Base-by-base conservation (phyloP, 2,113 vertebrate species). In the Phylloscopus whistleri region DNA sequence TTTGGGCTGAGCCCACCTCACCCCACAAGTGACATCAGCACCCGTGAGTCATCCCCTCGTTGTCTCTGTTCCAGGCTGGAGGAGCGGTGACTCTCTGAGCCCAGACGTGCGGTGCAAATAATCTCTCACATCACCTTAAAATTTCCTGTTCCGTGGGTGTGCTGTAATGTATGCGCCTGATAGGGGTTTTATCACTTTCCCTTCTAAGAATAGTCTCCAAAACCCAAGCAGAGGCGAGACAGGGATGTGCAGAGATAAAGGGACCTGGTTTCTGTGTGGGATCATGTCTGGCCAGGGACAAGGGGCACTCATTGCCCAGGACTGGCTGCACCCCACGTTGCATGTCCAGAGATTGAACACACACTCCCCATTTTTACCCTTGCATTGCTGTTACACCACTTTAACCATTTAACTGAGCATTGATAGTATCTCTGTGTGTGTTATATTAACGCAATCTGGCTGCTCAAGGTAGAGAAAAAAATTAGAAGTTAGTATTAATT, bases 71-170 rank as follows among this genome's bases (percentile, higher is more conserved):
- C 53, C 67, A 18, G 46, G 33, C 6, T 7, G 5, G 58, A 72
- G 21, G 62, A 91, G 69, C 7, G 24, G 9, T 56, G 87, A 37
- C 69, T 84, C 66, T 26, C 52, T 4, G 7, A 91, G 81, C 37
- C 0, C 1, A 26, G 53, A 21, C 24, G 10, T 23, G 27, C 84
- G 73, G 77, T 5, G 77, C 58, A 85, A 90, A 95, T 85, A 69
- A 73, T 83, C 93, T 86, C 90, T 56, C 62, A 43, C 68, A 87
- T 80, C 84, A 70, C 85, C 59, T 70, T 17, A 26, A 69, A 87
- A 88, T 85, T 68, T 44, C 84, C 87, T 31, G 13, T 69, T 44
- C 1, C 0, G 23, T 39, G 81, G 31, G 74, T 59, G 82, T 27
- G 78, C 78, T 76, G 77, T 69, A 76, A 79, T 82, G 16, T 37